phyloP scores from a whole-genome alignment of 2,113 vertebrate genomes.

The Mastomys natalensis region DNA sequence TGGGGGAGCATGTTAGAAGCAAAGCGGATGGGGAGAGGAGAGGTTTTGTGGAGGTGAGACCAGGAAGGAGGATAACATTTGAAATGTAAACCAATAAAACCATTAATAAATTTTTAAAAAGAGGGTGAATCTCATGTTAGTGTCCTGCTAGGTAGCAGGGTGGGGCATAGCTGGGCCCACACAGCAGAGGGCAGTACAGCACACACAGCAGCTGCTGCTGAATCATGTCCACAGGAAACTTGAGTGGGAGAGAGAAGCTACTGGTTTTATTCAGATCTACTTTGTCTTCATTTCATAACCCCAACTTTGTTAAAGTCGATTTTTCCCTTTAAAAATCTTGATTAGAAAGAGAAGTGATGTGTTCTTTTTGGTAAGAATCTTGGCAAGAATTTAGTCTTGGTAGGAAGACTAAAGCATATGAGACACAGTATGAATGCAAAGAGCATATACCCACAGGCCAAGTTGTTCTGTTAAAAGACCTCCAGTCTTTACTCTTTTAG shows the following conservation, averaged over 20 bases:
- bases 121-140: background rate
- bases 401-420: background rate
- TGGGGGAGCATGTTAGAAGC: too few relatives aligned
- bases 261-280: background rate
- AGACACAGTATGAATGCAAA: background rate
- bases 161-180: background rate
- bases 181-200: slow-evolving; percentile 57
- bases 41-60: too few relatives aligned
- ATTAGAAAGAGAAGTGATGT: background rate
- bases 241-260: background rate
- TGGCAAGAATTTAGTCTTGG: background rate
- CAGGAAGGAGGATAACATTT: too few relatives aligned
- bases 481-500: background rate
- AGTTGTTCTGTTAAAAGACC: background rate
- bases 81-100: too few relatives aligned
- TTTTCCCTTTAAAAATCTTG: background rate
- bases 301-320: background rate
- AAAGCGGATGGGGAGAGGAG: too few relatives aligned
- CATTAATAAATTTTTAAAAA: too few relatives aligned
- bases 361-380: background rate
- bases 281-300: background rate
- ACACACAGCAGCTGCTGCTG: background rate
- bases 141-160: background rate
- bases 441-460: background rate
- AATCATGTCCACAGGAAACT: background rate